Evolutionary conservation across 2,888 invertebrate genomes (phyloP), one percentile per base, ranked within the genome.

Genomic region (Drosophila borborema): DNA sequence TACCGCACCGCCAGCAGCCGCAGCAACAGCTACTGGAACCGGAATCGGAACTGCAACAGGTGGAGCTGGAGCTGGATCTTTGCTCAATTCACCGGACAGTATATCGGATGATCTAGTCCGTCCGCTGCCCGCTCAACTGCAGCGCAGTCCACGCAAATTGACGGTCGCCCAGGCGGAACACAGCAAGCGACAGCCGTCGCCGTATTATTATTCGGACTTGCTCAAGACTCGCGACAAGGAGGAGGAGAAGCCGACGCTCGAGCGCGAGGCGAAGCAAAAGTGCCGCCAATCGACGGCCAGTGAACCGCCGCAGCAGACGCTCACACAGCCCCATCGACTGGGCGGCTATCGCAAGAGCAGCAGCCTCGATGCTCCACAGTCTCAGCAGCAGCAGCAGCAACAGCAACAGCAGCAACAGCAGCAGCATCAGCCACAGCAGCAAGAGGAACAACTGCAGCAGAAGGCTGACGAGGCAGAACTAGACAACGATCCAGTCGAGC

Each of bases 131-230:
- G 83, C 92, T 18, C 91, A 92, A 55, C 64, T 91, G 49, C 91
- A 93, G 72, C 91, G 93, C 62, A 92, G 93, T 81, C 92, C 93
- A 23, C 92, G 92, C 62, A 92, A 93, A 81, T 85, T 91, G 45
- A 91, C 87, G n/a, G 89, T 88, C 6, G 86, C 89, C 18, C 86
- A 85, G 34, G 58, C 87, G n/a, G 90, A 91, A 75, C 82, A 90
- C 74, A 90, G 90, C 69, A 94, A 94, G 91, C 94, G 96, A 41
- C 96, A 97, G 91, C 96, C 96, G 14, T 97, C 97, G 65, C 97
- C 97, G 1, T 97, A 97, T 91, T 97, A 97, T 87, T 97, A 97
- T 95, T 96, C 96, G 1, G 97, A 97, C 91, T 93, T 97, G 61
- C 95, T 96, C 72, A 95, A 95, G 84, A 92, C 90, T 23, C 86